Evolutionary conservation across 1,140 invertebrate genomes (phyloP), one percentile per base, ranked within the genome.

Genomic region (Dendroctonus ponderosae): DNA sequence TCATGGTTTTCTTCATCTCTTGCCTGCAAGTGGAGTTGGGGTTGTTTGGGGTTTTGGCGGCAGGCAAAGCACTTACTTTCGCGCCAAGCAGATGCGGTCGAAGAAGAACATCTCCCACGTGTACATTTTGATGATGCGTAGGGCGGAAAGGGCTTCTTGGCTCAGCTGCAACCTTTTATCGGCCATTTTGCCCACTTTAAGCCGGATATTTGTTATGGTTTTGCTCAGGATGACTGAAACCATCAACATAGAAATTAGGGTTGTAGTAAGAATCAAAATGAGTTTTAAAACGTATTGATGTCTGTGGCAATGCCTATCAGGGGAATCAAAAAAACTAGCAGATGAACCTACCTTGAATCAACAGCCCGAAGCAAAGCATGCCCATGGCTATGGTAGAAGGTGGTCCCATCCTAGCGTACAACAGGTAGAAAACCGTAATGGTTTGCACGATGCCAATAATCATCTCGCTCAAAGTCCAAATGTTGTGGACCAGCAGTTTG

Each of bases 61-160:
- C 2, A 46, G 44, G 14, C n/a, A 15, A 46, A 42, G 5, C n/a
- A 65, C 60, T 61, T 67, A 72, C 73, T 69, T 73, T 66, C 73
- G 61, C 2, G 66, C 57, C 15, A 49, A 51, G 43, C 53, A 57
- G 8, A 92, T 85, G 41, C 91, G 80, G 46, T 82, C 82, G 6
- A 86, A 86, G 74, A 94, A 93, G 0, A 90, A 90, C 48, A 86
- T 84, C 75, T 93, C 91, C 92, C 92, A 94, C 0, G 89, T 87
- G 74, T 93, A 93, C 91, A 96, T 94, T 80, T 96, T 97, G 38
- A 91, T 93, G 2, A 89, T 86, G 67, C 89, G 87, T 39, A 91
- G 89, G 12, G 88, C 89, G 46, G 84, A 84, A 14, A 95, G 86
- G 9, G 94, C 89, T 76, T 96, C 93, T 75, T 91, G 93, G 83